Conservation (phyloP, 1,140 invertebrate species). For the Neocloeon triangulifer region DNA sequence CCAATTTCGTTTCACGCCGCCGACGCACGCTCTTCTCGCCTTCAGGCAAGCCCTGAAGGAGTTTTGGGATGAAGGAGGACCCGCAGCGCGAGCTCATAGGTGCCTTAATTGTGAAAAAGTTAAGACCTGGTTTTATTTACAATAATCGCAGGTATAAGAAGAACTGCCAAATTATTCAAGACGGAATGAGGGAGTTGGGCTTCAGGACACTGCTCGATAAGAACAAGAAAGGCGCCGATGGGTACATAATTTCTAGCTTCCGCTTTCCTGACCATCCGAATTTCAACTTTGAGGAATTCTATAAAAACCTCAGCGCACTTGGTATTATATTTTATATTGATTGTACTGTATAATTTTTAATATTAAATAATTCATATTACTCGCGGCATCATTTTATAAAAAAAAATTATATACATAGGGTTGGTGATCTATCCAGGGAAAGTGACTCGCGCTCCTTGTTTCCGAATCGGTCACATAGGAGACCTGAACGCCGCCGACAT, state of each 20-base stretch:
- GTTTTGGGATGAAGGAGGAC: constrained; percentile 19
- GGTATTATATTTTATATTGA: constrained; percentile 11
- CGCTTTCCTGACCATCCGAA: constrained; percentile 18
- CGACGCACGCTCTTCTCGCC: constrained; percentile 23
- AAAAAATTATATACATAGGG: constrained; percentile 16
- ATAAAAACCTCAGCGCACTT: constrained; percentile 19
- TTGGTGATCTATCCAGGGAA: constrained; percentile 27
- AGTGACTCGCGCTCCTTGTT: constrained; percentile 21
- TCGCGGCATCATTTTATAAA: too few species aligned
- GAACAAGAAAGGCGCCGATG: constrained; percentile 12
- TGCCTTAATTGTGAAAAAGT: too few species aligned
- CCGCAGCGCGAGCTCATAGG: constrained; percentile 18
- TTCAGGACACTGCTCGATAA: constrained; percentile 18
- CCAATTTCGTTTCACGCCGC: constrained; percentile 27
- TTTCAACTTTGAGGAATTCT: constrained; percentile 22
- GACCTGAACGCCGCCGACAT: constrained; percentile 21
- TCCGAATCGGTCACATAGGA: constrained; percentile 26
- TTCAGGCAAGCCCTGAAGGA: constrained; percentile 21
- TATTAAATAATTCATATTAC: too few species aligned
- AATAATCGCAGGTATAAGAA: constrained; percentile 21
- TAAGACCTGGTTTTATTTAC: too few species aligned
- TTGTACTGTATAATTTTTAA: not conserved
- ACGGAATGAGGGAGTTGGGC: constrained; percentile 21
- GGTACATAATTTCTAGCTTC: constrained; percentile 24
- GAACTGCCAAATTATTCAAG: constrained; percentile 17